Conservation (phyloP, 2,113 vertebrate genomes). For the Lynx canadensis region DNA sequence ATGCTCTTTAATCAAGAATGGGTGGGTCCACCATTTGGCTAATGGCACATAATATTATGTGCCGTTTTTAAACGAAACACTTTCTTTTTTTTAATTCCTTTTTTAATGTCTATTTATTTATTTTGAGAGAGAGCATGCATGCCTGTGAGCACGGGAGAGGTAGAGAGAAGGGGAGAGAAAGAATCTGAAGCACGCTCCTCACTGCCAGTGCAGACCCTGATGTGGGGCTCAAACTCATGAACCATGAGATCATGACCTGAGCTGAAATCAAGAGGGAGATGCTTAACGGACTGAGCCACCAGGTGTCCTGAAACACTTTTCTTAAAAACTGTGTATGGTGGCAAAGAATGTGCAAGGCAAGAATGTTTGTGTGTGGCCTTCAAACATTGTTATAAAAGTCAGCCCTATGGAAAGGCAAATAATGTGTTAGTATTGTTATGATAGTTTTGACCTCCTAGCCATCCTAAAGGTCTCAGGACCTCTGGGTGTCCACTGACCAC, state of each 20-base stretch:
- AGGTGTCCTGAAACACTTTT: background rate
- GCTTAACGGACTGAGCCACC: no score
- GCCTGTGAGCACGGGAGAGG: no score
- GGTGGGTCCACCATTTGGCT: background rate
- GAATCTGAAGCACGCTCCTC: no score
- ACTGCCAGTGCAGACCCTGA: no score
- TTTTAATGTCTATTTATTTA: no score
- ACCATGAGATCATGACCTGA: no score
- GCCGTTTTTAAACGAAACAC: background rate
- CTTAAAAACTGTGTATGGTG: background rate
- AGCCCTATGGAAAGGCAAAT: background rate
- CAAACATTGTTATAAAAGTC: slow-evolving; percentile 4
- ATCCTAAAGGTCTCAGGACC: background rate
- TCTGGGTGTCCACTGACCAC: background rate
- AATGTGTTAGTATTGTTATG: background rate
- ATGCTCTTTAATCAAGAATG: slow-evolving; percentile 18
- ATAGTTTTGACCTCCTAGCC: background rate
- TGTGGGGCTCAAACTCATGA: no score
- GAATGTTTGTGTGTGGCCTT: background rate
- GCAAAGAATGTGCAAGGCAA: background rate
- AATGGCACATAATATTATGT: background rate
- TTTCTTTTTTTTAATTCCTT: background rate
- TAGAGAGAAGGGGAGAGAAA: no score
- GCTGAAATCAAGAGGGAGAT: no score
- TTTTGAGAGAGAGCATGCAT: no score